These are phyloP conservation scores for Ricordea florida DNA, from an alignment of 92 coral and sea anemone genomes.

Conservation along the genomic window DNA sequence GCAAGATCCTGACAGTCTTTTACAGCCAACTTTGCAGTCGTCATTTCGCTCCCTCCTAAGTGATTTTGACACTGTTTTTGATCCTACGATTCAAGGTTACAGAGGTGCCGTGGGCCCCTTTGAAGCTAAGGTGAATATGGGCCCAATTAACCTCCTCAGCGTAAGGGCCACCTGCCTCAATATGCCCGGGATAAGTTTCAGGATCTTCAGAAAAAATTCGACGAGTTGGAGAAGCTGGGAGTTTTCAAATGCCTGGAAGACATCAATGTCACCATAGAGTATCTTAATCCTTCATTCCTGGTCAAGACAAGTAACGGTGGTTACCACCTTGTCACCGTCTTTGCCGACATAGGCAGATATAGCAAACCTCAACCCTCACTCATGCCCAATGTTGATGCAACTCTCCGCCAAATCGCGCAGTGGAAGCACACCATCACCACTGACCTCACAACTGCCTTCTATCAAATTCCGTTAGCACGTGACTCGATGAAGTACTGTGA, in stretches of 20 bases:
- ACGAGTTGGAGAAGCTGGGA: conserved; percentile 21
- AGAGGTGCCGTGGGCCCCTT: conserved; percentile 68
- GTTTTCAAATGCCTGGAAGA: conserved; percentile 30
- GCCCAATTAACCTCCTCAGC: conserved; percentile 54
- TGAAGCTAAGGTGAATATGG: conserved; percentile 67
- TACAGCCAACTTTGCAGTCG: background rate
- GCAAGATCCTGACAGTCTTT: background rate
- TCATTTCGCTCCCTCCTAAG: background rate
- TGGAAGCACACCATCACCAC: conserved; percentile 47
- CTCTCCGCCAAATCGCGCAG: conserved; percentile 41
- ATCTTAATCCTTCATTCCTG: conserved; percentile 59
- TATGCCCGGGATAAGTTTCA: background rate
- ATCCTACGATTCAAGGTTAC: conserved; percentile 59
- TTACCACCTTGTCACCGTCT: conserved; percentile 58
- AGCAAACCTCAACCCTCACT: conserved; percentile 64
- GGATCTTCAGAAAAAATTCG: conserved; percentile 5
- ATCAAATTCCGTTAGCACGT: conserved; percentile 34
- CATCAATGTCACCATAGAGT: conserved; percentile 7
- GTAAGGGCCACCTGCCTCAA: conserved; percentile 7
- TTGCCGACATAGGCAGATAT: conserved; percentile 60
- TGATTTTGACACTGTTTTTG: background rate
- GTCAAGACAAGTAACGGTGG: conserved; percentile 42
- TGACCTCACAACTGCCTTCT: conserved; percentile 45
- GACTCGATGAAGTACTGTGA: conserved; percentile 46
- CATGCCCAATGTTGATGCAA: conserved; percentile 56